phyloP scores from a whole-genome alignment of 2,888 invertebrate genomes.

The Tenthredo distinguenda region DNA sequence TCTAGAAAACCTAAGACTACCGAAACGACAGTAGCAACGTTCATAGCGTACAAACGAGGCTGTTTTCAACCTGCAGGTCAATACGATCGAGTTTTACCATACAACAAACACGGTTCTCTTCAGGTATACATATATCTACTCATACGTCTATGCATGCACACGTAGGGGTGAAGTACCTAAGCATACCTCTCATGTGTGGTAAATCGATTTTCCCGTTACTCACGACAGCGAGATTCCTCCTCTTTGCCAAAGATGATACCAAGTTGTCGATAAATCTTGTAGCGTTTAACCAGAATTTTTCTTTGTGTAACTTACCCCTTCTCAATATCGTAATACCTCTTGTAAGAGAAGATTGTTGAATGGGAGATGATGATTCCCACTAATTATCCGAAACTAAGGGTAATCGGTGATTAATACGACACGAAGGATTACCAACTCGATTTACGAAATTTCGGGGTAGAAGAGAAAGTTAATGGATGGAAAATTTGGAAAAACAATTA shows the following conservation, averaged over 20 bases:
- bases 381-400: not conserved
- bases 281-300: not conserved
- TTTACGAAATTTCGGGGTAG: not conserved
- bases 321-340: not conserved
- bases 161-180: not conserved
- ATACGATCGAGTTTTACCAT: conserved; percentile 35
- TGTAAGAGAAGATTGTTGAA: not conserved
- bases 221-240: not conserved
- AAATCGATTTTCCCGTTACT: conserved; percentile 38
- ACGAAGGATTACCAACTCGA: not conserved
- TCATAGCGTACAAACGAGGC: conserved; percentile 41
- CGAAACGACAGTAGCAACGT: conserved; percentile 17
- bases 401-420: not conserved
- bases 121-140: not conserved
- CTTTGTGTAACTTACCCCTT: not conserved
- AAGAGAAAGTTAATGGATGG: not conserved
- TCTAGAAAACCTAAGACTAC: conserved; percentile 34
- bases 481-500: not conserved
- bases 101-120: not conserved
- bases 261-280: conserved; percentile 7
- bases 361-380: not conserved
- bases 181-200: not conserved
- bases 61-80: conserved; percentile 28
- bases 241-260: conserved; percentile 22
- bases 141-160: not conserved